Conservation (phyloP, 2,888 invertebrate species). For the Cheilosia vernalis region DNA sequence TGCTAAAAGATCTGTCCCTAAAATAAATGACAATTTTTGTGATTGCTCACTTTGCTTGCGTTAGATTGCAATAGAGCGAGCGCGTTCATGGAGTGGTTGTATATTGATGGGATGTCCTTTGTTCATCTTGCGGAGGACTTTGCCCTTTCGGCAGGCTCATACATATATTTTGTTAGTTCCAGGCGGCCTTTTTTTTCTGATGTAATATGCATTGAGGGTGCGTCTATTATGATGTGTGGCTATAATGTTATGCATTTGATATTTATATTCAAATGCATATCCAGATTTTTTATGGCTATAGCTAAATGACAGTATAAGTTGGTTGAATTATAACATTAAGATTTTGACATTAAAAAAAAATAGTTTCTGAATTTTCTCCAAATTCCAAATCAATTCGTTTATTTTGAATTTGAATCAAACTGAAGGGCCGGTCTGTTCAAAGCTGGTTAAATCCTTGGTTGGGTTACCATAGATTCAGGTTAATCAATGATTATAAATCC, state of each 20-base stretch:
- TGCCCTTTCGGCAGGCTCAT: conserved; percentile 58
- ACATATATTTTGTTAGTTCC: conserved; percentile 19
- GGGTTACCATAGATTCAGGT: too few relatives aligned
- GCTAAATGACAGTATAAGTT: too few relatives aligned
- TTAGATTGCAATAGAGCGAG: conserved; percentile 18
- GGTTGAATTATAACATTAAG: too few relatives aligned
- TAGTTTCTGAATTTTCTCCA: too few relatives aligned
- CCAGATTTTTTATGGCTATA: too few relatives aligned
- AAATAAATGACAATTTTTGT: conserved; percentile 74
- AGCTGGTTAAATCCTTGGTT: too few relatives aligned
- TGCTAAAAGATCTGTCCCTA: conserved; percentile 73
- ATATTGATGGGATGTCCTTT: conserved; percentile 50
- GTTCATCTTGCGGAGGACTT: conserved; percentile 32
- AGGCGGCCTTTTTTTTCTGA: conserved; percentile 15
- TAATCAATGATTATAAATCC: too few relatives aligned
- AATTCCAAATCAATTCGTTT: too few relatives aligned
- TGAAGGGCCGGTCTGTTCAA: too few relatives aligned
- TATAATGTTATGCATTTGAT: conserved; percentile 51
- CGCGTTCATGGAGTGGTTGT: conserved; percentile 25
- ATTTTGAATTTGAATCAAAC: too few relatives aligned
- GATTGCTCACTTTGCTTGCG: conserved; percentile 70
- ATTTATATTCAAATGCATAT: neutral
- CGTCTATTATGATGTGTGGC: neutral
- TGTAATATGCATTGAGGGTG: conserved; percentile 26
- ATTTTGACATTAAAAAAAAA: too few relatives aligned